Evolutionary conservation across 2,888 invertebrate species (phyloP), one percentile per base, ranked within the genome.

Genomic region (Trimorus sp.): DNA sequence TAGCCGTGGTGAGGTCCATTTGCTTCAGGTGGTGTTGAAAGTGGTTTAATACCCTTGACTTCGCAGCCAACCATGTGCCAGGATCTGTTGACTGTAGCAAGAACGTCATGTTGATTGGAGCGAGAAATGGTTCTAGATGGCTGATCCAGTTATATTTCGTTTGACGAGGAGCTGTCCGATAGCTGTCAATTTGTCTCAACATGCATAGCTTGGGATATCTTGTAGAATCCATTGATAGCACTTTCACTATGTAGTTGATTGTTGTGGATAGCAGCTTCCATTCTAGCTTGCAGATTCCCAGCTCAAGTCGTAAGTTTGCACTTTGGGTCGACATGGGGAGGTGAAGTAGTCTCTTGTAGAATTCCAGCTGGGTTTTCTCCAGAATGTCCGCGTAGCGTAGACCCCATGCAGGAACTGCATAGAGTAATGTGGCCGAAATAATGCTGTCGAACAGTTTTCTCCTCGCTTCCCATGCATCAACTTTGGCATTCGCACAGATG

Each of bases 101-200:
- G 15, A 1, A 9, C 0, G 26, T 1, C 62, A 62, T 62, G 36
- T 62, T 62, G 12, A 48, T 48, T 1, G 26, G 48, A 7, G 45
- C 11, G 1, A 59, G 12, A 26, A 16, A 48, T 5, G 36, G 48
- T 62, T 62, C 26, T 0, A 62, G 36, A 12, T 49, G 15, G 49
- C 62, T 62, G 2, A 62, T 6, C 62, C 62, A 62, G 36, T 48
- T 62, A 7, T 62, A 36, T 36, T 62, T 16, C 3, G 26, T 37
- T 9, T 2, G 16, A 0, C 16, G 9, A 7, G 11, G 45, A 0
- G n/a, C 2, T 1, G 4, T 3, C 0, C 45, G 60, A 6, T 37
- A 49, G 0, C 9, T 3, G 1, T 26, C 26, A n/a, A 62, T n/a
- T 1, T 62, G 48, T 8, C 12, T 36, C 11, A 49, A 0, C 0